Percentiles rank a stretch among this genome's conserved stretches.
phyloP scores from a whole-genome alignment of 2,888 invertebrate genomes.

The Zygaena filipendulae region DNA sequence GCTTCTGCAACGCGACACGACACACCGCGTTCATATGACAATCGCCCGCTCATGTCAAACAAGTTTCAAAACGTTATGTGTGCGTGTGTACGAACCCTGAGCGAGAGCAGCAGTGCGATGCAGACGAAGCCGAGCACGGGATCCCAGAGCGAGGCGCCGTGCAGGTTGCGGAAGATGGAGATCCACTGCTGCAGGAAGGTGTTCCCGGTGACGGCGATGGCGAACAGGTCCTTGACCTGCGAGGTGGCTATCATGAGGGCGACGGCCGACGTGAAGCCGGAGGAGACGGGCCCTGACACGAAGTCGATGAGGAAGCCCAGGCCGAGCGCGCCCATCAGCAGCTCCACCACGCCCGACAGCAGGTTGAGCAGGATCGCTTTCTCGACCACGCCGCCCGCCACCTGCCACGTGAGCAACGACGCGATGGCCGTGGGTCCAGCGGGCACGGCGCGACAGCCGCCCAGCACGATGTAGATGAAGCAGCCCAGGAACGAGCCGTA shows the following conservation, averaged over 20 bases:
- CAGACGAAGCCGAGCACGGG: conserved; percentile 79
- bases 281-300: conserved; percentile 89
- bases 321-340: conserved; percentile 85
- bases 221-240: conserved; percentile 87
- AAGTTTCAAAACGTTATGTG: background rate
- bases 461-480: conserved; percentile 90
- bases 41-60: background rate
- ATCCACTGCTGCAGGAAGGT: conserved; percentile 85
- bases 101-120: conserved; percentile 78
- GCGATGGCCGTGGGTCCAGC: conserved; percentile 94
- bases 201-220: conserved; percentile 75
- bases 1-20: conserved; percentile 52
- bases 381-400: conserved; percentile 73
- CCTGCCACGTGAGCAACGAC: conserved; percentile 85
- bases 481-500: conserved; percentile 95
- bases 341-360: conserved; percentile 77
- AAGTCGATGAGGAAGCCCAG: conserved; percentile 90
- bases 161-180: conserved; percentile 75
- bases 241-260: conserved; percentile 89
- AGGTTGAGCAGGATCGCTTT: conserved; percentile 83
- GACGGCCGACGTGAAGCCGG: conserved; percentile 91
- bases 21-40: background rate
- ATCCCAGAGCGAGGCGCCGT: conserved; percentile 75
- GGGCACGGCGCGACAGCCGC: conserved; percentile 93
- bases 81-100: conserved; percentile 70